Evolutionary conservation across 2,888 invertebrate species (phyloP).

Genomic region (Leptura quadrifasciata): DNA sequence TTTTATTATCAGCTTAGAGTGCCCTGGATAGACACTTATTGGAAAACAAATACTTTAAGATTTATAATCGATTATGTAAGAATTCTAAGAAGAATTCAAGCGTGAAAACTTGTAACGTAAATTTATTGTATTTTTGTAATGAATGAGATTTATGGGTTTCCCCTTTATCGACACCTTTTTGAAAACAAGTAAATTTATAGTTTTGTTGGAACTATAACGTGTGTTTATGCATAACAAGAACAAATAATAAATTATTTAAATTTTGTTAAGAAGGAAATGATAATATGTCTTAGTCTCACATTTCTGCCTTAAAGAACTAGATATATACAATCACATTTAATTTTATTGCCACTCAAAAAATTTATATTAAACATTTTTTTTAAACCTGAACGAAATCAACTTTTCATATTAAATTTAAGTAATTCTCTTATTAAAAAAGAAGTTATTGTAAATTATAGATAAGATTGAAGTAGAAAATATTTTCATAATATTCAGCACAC

Average conservation of each 20-base stretch:
- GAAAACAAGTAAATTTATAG: background rate
- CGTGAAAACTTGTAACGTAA: background rate
- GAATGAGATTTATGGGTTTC: background rate
- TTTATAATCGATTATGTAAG: background rate
- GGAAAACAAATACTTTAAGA: background rate
- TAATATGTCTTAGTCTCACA: no score
- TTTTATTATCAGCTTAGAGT: background rate
- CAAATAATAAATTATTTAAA: background rate
- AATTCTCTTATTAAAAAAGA: no score
- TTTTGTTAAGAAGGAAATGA: no score
- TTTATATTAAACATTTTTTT: no score
- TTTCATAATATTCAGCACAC: no score
- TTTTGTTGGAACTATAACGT: background rate
- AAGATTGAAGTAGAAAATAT: no score
- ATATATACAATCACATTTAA: no score
- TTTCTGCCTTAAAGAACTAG: no score
- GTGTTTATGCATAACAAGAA: background rate
- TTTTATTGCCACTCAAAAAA: no score
- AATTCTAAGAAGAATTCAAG: constrained; percentile 5
- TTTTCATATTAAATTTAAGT: no score
- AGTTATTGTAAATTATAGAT: no score
- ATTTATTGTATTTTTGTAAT: background rate
- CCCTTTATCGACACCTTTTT: background rate
- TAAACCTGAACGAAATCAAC: no score
- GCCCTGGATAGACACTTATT: background rate